Conservation (phyloP, 1,140 invertebrate species). For the Drosophila pallidifrons region DNA sequence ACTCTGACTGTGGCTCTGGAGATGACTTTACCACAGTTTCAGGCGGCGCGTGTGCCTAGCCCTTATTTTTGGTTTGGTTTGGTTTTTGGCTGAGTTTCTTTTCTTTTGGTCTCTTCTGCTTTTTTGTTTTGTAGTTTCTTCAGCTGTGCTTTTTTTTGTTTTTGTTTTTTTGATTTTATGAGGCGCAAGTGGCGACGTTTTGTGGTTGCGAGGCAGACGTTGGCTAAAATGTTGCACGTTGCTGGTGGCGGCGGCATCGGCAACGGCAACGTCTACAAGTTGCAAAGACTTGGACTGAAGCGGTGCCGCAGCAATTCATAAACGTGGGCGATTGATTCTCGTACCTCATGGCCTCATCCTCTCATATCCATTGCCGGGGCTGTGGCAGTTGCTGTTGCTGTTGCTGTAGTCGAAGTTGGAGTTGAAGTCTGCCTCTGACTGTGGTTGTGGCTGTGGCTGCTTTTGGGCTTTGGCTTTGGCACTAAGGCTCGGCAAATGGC, state of each 20-base stretch:
- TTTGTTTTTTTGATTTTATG: conserved; percentile 60
- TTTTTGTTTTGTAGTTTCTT: conserved; percentile 25
- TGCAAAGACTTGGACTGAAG: conserved; percentile 50
- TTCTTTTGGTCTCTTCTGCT: conserved; percentile 30
- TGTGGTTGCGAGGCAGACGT: conserved; percentile 80
- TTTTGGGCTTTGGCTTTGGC: conserved; percentile 80
- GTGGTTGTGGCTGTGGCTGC: conserved; percentile 47
- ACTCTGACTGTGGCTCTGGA: conserved; percentile 8
- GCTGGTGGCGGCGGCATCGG: conserved; percentile 55
- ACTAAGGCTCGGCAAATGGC: conserved; percentile 84
- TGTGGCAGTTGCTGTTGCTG: background rate
- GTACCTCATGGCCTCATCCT: conserved; percentile 73
- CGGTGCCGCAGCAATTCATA: conserved; percentile 84
- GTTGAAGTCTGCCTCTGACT: conserved; percentile 4
- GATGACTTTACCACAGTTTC: conserved; percentile 19
- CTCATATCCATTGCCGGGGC: conserved; percentile 29
- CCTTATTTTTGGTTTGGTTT: conserved; percentile 70
- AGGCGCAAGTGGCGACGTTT: conserved; percentile 83
- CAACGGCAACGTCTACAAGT: conserved; percentile 28
- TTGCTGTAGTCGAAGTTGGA: background rate
- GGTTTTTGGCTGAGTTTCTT: conserved; percentile 18
- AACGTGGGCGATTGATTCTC: conserved; percentile 84
- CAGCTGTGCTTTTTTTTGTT: conserved; percentile 14
- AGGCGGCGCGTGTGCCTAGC: conserved; percentile 77
- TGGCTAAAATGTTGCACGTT: conserved; percentile 82